Percentiles rank a stretch among this genome's conserved stretches.
Evolutionary conservation across 1,140 invertebrate species (phyloP).

Genomic region (Uloborus diversus): DNA sequence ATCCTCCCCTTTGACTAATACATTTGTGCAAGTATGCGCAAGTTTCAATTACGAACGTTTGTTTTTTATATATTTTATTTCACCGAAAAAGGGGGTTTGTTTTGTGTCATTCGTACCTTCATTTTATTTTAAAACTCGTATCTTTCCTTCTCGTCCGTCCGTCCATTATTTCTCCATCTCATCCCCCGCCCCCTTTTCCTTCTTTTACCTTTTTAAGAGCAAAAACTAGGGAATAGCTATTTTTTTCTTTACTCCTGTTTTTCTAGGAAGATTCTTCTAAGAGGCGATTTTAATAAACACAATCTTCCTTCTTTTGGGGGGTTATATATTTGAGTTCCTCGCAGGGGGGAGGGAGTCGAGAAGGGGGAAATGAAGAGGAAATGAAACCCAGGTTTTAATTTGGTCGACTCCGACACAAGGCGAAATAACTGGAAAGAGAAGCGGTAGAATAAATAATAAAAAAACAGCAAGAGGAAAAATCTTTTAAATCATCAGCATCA

Average conservation of each 20-base stretch:
- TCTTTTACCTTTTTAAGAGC: slow-evolving; percentile 37
- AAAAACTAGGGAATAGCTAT: slow-evolving; percentile 35
- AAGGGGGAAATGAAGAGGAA: slow-evolving; percentile 52
- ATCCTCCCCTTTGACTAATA: slow-evolving; percentile 34
- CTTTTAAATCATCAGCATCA: slow-evolving; percentile 56
- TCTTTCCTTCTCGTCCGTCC: slow-evolving; percentile 35
- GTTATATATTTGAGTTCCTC: slow-evolving; percentile 30
- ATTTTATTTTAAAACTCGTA: slow-evolving; percentile 36
- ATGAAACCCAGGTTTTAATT: slow-evolving; percentile 56
- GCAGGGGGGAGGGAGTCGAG: neutral
- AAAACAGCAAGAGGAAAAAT: slow-evolving; percentile 27
- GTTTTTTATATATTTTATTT: neutral
- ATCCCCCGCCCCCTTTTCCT: neutral
- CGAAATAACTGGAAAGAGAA: slow-evolving; percentile 29
- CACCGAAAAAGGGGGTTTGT: slow-evolving; percentile 38
- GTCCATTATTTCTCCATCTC: slow-evolving; percentile 52
- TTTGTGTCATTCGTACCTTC: slow-evolving; percentile 34
- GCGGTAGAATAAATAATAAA: slow-evolving; percentile 44
- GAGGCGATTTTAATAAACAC: slow-evolving; percentile 57
- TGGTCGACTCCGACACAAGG: slow-evolving; percentile 24
- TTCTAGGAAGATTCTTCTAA: slow-evolving; percentile 36
- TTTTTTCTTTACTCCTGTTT: slow-evolving; percentile 9
- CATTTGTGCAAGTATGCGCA: slow-evolving; percentile 51
- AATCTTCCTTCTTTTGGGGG: slow-evolving; percentile 26
- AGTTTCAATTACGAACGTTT: slow-evolving; percentile 53